Conservation (phyloP, 2,888 invertebrate genomes). For the Noctua fimbriata region DNA sequence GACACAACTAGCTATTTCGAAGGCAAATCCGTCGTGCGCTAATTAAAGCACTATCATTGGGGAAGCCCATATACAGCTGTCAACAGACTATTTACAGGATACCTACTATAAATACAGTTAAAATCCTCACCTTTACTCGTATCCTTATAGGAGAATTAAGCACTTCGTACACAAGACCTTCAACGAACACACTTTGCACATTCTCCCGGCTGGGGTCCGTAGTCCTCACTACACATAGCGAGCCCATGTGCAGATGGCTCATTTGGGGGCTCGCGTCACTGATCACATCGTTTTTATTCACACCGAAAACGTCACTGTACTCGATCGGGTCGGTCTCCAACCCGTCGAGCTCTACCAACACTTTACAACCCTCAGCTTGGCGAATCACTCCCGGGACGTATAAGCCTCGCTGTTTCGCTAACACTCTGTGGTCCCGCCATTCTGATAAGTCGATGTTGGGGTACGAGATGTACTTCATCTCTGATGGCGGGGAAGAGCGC, state of each 20-base stretch:
- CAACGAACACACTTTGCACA: constrained; percentile 94
- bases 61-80: constrained; percentile 27
- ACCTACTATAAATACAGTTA: constrained; percentile 12
- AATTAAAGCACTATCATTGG: constrained; percentile 25
- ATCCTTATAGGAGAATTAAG: constrained; percentile 87
- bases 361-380: constrained; percentile 92
- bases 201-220: constrained; percentile 90
- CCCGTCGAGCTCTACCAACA: constrained; percentile 96
- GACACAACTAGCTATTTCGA: neutral
- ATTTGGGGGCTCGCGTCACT: constrained; percentile 97
- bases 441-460: constrained; percentile 96
- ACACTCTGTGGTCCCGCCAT: constrained; percentile 97
- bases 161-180: constrained; percentile 93
- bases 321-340: constrained; percentile 92
- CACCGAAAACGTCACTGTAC: constrained; percentile 94
- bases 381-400: constrained; percentile 97
- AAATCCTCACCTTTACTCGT: constrained; percentile 85
- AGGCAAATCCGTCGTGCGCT: neutral
- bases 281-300: constrained; percentile 96
- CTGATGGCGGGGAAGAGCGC: constrained; percentile 90
- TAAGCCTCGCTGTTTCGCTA: constrained; percentile 95
- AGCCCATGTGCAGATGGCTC: constrained; percentile 94
- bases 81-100: constrained; percentile 7
- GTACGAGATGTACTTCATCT: constrained; percentile 88
- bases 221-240: constrained; percentile 95